phyloP scores from a whole-genome alignment of 2,888 invertebrate species.

The Phania funesta region DNA sequence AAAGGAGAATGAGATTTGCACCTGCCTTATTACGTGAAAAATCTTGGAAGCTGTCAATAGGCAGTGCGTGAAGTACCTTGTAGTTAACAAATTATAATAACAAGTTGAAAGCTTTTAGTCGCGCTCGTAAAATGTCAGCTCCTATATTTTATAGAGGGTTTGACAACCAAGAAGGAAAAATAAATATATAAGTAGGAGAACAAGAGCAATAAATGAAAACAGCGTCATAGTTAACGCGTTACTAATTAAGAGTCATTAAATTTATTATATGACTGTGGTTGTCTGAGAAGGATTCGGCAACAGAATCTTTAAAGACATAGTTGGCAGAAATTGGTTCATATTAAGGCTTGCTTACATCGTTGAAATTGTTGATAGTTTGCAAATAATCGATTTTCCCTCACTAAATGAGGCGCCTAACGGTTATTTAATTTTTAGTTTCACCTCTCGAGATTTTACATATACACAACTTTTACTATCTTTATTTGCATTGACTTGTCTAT shows the following conservation, averaged over 20 bases:
- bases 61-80: not conserved
- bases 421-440: too few relatives aligned
- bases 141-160: conserved; percentile 1
- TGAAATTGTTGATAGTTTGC: too few relatives aligned
- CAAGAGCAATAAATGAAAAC: not conserved
- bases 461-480: too few relatives aligned
- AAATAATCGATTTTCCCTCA: too few relatives aligned
- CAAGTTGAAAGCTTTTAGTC: conserved; percentile 32
- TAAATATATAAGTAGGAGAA: not conserved
- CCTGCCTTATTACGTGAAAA: conserved; percentile 58
- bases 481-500: too few relatives aligned
- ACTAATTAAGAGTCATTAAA: not conserved
- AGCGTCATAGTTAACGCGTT: not conserved
- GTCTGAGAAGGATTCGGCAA: too few relatives aligned
- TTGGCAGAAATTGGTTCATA: too few relatives aligned
- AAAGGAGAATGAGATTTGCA: conserved; percentile 50
- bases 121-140: conserved; percentile 25
- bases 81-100: not conserved
- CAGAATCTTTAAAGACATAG: too few relatives aligned
- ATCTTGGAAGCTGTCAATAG: conserved; percentile 58
- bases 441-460: too few relatives aligned
- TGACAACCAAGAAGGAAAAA: not conserved
- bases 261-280: too few relatives aligned
- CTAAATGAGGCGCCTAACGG: too few relatives aligned
- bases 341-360: too few relatives aligned